Evolutionary conservation across 2,797 vertebrate genomes (phyloP), one percentile per base, ranked within the genome.

Genomic region (Rhinatrema bivittatum): DNA sequence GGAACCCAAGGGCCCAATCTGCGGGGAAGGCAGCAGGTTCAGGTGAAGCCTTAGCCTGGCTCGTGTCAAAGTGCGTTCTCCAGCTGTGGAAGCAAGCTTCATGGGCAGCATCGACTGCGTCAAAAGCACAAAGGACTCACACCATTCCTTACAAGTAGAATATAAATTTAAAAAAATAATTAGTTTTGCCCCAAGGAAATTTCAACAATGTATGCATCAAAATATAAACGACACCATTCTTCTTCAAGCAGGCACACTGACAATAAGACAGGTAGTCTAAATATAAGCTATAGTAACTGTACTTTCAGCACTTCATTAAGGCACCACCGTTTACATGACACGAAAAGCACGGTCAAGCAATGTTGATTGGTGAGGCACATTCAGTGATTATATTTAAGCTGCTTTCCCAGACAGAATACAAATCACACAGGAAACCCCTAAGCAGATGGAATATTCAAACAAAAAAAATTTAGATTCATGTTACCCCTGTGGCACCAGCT

Each of bases 341-440:
- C 17, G 10, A 8, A 16, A n/a, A 20, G 7, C 17, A 9, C 14
- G 27, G 11, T 15, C 4, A 36, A 15, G n/a, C n/a, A n/a, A 14
- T 5, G 23, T 7, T 22, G 20, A 31, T 18, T 16, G 31, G 8
- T 29, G 30, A 40, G 13, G 16, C n/a, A 18, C 6, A 10, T 19
- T 17, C 17, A 33, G 34, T 40, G 46, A 42, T n/a, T 17, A 28
- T 10, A n/a, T n/a, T n/a, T n/a, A n/a, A n/a, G n/a, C n/a, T n/a
- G n/a, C n/a, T n/a, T n/a, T n/a, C n/a, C n/a, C n/a, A n/a, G n/a
- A n/a, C n/a, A n/a, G n/a, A n/a, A n/a, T n/a, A n/a, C n/a, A n/a
- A n/a, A n/a, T n/a, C n/a, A n/a, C n/a, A n/a, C n/a, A n/a, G n/a
- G n/a, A n/a, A n/a, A n/a, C n/a, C n/a, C n/a, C n/a, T n/a, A n/a